Evolutionary conservation across 2,888 invertebrate genomes (phyloP).

Genomic region (Polyommatus iphigenia): DNA sequence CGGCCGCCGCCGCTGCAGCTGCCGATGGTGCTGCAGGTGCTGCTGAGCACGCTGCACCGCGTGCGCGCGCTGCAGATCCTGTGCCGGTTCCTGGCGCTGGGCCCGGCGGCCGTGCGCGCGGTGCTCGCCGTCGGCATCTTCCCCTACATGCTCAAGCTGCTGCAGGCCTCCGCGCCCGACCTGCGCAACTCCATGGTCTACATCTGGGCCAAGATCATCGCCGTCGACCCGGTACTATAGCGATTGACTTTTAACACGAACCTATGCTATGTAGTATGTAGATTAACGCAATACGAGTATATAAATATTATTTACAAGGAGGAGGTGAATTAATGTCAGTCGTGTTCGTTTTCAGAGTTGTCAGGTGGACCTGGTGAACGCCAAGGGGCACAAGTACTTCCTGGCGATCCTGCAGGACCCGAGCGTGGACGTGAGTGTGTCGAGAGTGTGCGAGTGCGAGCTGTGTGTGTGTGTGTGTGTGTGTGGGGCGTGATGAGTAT

Average conservation of each 20-base stretch:
- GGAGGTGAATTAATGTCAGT: not conserved
- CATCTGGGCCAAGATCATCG: constrained; percentile 99
- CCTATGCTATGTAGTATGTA: no score
- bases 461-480: not conserved
- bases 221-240: constrained; percentile 91
- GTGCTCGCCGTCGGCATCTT: constrained; percentile 99
- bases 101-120: constrained; percentile 92
- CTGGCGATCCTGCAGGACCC: constrained; percentile 94
- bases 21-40: constrained; percentile 97
- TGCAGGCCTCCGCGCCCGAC: constrained; percentile 97
- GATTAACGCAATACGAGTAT: no score
- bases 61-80: constrained; percentile 96
- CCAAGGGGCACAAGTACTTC: constrained; percentile 97
- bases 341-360: constrained; percentile 85
- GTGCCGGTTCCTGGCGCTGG: constrained; percentile 96
- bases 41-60: constrained; percentile 88
- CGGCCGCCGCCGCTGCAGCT: constrained; percentile 96
- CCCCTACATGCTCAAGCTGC: constrained; percentile 97
- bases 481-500: not conserved
- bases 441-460: not conserved
- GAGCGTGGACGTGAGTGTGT: constrained; percentile 85
- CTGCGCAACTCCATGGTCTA: constrained; percentile 95
- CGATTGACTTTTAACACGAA: not conserved
- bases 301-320: not conserved
- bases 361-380: constrained; percentile 96